Conservation (phyloP, 2,113 vertebrate species). For the Misgurnus mizolepis region DNA sequence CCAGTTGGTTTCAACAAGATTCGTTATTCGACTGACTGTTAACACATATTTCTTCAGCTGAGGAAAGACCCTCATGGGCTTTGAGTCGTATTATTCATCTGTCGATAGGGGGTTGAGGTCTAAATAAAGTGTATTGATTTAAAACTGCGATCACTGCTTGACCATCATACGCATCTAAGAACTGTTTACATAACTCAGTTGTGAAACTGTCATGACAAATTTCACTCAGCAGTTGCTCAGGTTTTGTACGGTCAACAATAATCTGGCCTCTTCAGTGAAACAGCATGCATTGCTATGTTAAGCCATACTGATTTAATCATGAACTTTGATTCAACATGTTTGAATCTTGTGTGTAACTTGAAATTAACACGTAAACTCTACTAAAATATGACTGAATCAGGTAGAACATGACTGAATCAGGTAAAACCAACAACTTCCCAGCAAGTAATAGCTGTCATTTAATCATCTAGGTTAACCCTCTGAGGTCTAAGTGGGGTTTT, state of each 20-base stretch:
- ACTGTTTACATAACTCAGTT: slow-evolving; percentile 22
- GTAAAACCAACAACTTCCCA: no score
- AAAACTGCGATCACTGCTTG: slow-evolving; percentile 22
- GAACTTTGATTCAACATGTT: no score
- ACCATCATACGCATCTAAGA: slow-evolving; percentile 25
- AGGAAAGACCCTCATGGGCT: background rate
- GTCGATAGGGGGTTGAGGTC: slow-evolving; percentile 16
- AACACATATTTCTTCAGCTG: slow-evolving; percentile 5
- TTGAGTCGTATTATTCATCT: slow-evolving; percentile 27
- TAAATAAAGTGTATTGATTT: slow-evolving; percentile 42
- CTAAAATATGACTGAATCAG: no score
- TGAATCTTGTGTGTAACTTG: no score
- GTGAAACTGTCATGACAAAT: slow-evolving; percentile 33
- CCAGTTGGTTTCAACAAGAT: background rate
- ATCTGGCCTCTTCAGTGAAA: background rate
- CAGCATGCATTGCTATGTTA: background rate
- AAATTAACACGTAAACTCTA: no score
- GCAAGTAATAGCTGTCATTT: no score
- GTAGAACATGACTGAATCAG: no score
- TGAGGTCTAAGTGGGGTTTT: no score
- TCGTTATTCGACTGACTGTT: background rate
- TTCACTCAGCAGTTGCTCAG: slow-evolving; percentile 9
- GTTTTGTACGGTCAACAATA: slow-evolving; percentile 10
- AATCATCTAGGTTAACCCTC: no score
- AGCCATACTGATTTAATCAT: no score